Conservation (phyloP, 2,888 invertebrate genomes). For the Nymphalis urticae region DNA sequence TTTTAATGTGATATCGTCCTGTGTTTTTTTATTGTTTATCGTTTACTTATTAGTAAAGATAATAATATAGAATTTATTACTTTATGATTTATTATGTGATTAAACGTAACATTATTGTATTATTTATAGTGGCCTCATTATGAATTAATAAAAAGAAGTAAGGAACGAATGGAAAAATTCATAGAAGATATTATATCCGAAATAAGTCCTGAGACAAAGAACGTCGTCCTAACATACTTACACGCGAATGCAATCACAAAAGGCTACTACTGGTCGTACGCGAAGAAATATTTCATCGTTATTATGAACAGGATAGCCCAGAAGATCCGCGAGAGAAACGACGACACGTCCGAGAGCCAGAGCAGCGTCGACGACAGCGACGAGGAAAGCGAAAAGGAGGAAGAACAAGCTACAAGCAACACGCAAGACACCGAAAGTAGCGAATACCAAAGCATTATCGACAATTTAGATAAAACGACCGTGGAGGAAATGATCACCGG, state of each 20-base stretch:
- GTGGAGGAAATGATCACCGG: constrained; percentile 48
- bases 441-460: not conserved
- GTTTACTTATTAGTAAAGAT: no score
- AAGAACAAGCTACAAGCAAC: not conserved
- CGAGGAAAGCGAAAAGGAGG: not conserved
- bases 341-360: constrained; percentile 1
- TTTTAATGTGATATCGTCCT: not conserved
- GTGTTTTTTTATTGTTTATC: no score
- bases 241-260: constrained; percentile 35
- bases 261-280: constrained; percentile 59
- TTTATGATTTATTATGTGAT: no score
- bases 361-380: not conserved
- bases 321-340: constrained; percentile 7
- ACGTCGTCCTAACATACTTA: constrained; percentile 30
- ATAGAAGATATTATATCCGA: constrained; percentile 45
- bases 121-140: constrained; percentile 56
- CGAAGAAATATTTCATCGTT: constrained; percentile 39
- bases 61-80: no score
- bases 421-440: not conserved
- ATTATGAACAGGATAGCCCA: constrained; percentile 18
- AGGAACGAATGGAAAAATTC: constrained; percentile 42
- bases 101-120: constrained; percentile 23
- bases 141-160: constrained; percentile 46
- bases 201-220: constrained; percentile 28
- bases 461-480: constrained; percentile 22